Conservation (phyloP, 2,113 vertebrate genomes). For the Rattus norvegicus region GRCr8 NC_086036.1:61060501-61061000, state of each 20-base stretch:
- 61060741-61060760: background rate
- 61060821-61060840: background rate
- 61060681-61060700: background rate
- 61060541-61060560: background rate
- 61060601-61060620: background rate
- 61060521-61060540: no score
- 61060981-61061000: background rate
- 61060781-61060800: background rate
- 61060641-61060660: background rate
- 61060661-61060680: background rate
- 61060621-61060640: no score
- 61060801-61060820: fast-evolving
- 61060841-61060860: background rate
- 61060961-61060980: background rate
- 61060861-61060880: background rate
- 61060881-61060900: no score
- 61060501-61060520: background rate
- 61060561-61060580: background rate
- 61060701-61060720: background rate
- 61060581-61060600: background rate
- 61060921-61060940: background rate
- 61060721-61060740: background rate
- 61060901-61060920: background rate
- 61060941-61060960: background rate
- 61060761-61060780: fast-evolving